phyloP scores from a whole-genome alignment of 2,797 vertebrate species.

The Trachops cirrhosus region DNA sequence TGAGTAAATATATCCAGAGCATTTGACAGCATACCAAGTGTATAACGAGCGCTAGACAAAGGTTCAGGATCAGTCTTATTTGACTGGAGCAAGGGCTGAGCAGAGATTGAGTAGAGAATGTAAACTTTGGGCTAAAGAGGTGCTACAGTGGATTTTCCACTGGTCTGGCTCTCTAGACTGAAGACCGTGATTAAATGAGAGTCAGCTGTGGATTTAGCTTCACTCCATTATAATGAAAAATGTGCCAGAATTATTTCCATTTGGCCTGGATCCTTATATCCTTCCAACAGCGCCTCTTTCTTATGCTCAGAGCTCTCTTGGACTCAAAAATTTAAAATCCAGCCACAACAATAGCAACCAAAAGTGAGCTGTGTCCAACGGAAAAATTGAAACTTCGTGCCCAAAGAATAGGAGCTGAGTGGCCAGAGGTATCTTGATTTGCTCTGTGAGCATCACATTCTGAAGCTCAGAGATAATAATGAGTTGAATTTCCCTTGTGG shows the following conservation, averaged over 20 bases:
- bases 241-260: background rate
- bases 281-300: background rate
- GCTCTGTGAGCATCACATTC: background rate
- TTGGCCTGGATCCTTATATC: background rate
- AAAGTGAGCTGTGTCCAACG: background rate
- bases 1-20: background rate
- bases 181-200: background rate
- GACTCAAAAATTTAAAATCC: background rate
- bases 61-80: background rate
- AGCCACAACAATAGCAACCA: background rate
- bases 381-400: background rate
- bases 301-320: background rate
- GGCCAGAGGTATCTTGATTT: background rate
- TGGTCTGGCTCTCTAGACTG: background rate
- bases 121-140: background rate
- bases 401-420: background rate
- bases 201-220: background rate
- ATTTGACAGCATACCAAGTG: background rate
- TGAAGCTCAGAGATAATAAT: background rate
- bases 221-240: background rate
- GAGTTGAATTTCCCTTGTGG: background rate
- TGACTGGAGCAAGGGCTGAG: background rate
- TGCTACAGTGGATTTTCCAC: background rate
- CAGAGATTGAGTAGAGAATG: background rate
- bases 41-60: background rate